phyloP scores from a whole-genome alignment of 2,888 invertebrate genomes.

The Ptilodon capucinus region DNA sequence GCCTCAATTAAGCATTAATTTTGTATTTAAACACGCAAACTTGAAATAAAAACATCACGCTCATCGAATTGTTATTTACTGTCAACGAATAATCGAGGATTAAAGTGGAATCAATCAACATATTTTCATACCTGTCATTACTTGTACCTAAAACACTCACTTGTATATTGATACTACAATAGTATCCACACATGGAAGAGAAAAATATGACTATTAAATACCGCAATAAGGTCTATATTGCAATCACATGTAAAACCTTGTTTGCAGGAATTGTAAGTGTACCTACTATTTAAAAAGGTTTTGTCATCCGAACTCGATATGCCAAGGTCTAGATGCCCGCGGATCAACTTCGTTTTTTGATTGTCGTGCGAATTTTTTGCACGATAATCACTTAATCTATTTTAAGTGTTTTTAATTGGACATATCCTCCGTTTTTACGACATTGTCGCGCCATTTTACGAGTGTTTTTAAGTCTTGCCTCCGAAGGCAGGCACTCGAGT shows the following conservation, averaged over 20 bases:
- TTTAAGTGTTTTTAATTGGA: constrained; percentile 67
- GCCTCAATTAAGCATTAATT: constrained; percentile 27
- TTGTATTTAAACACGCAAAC: constrained; percentile 21
- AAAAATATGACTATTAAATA: constrained; percentile 14
- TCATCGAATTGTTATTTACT: constrained; percentile 43
- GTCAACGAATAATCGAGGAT: constrained; percentile 41
- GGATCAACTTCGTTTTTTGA: constrained; percentile 33
- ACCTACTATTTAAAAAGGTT: constrained; percentile 18
- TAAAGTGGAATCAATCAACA: constrained; percentile 51
- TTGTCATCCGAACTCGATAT: constrained; percentile 34
- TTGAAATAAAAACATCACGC: constrained; percentile 18
- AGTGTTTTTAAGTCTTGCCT: constrained; percentile 36
- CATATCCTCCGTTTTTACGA: constrained; percentile 51
- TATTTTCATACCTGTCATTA: constrained; percentile 29
- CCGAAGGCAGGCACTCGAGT: constrained; percentile 9
- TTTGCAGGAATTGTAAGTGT: constrained; percentile 26
- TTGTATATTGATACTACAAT: neutral
- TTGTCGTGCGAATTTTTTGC: constrained; percentile 38
- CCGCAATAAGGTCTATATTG: constrained; percentile 8
- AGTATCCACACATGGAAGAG: neutral
- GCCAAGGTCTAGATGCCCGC: constrained; percentile 39
- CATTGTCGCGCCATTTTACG: constrained; percentile 48
- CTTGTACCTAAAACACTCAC: too few species aligned
- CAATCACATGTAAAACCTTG: constrained; percentile 4
- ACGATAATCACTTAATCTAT: constrained; percentile 65